A percentile compares a stretch with the other conserved stretches of the same genome.
phyloP scores from a whole-genome alignment of 2,797 vertebrate genomes.

The Distichodus sexfasciatus region DNA sequence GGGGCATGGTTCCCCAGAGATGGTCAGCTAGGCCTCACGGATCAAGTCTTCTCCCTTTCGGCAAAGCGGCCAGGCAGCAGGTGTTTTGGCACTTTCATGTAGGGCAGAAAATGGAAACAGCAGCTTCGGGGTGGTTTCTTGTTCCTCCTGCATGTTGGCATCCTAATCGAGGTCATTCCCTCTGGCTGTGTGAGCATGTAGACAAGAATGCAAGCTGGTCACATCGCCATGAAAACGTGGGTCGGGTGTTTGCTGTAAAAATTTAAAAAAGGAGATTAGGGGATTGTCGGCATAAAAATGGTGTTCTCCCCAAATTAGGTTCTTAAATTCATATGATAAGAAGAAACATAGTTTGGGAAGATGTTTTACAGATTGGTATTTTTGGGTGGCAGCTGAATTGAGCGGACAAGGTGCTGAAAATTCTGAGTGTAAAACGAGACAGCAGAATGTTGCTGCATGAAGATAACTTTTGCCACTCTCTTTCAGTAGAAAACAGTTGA shows the following conservation, averaged over 20 bases:
- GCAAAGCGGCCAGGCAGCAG: constrained; percentile 35
- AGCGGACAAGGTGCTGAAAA: not conserved
- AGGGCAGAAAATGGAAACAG: constrained; percentile 35
- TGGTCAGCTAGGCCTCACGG: constrained; percentile 26
- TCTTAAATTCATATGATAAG: too few relatives aligned
- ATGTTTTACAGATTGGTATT: too few relatives aligned
- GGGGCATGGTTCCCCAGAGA: constrained; percentile 22
- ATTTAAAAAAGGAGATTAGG: not conserved
- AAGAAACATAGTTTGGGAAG: too few relatives aligned
- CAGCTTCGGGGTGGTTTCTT: constrained; percentile 1
- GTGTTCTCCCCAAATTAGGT: too few relatives aligned
- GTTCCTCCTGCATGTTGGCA: constrained; percentile 4
- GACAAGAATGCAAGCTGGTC: not conserved
- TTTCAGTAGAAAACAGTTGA: not conserved
- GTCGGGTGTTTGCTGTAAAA: not conserved
- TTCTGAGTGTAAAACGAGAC: not conserved
- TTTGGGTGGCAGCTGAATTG: not conserved
- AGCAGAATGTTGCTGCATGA: not conserved
- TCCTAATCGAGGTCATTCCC: constrained; percentile 20
- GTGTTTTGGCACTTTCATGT: constrained; percentile 22
- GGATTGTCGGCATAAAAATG: not conserved
- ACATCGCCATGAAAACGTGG: not conserved
- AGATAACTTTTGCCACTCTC: not conserved
- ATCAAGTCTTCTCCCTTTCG: constrained; percentile 32
- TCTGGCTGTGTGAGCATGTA: not conserved